phyloP scores from a whole-genome alignment of 1,140 invertebrate species.

The Drosophila ercepeae region DNA sequence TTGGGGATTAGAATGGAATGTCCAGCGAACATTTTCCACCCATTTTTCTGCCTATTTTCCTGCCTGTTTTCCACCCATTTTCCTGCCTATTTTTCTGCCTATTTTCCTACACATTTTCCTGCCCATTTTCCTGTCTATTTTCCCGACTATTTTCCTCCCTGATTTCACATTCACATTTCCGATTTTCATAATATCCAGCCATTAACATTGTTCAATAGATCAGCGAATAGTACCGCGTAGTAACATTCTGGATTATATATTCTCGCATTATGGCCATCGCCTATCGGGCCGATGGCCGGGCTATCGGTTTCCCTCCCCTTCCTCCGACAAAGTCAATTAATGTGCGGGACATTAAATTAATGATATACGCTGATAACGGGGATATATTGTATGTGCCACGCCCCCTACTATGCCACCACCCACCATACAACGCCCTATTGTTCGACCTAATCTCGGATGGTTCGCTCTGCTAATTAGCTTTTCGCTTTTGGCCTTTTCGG shows the following conservation, averaged over 20 bases:
- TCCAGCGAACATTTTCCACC: not conserved
- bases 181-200: not conserved
- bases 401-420: not conserved
- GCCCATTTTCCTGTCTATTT: not conserved
- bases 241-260: constrained; percentile 33
- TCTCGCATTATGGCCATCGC: constrained; percentile 43
- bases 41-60: no score
- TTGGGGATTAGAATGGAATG: not conserved
- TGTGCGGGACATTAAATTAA: constrained; percentile 74
- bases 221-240: not conserved
- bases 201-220: constrained; percentile 19
- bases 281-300: not conserved
- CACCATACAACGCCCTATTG: not conserved
- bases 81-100: no score
- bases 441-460: constrained; percentile 28
- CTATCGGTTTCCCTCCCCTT: not conserved
- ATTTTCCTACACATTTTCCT: not conserved
- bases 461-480: constrained; percentile 71
- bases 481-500: constrained; percentile 14
- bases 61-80: no score
- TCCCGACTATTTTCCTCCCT: no score
- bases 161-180: not conserved
- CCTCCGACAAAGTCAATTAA: constrained; percentile 49
- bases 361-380: constrained; percentile 70
- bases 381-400: constrained; percentile 36